Conservation (phyloP, 2,113 vertebrate species). For the Ceyx melanurus region DNA sequence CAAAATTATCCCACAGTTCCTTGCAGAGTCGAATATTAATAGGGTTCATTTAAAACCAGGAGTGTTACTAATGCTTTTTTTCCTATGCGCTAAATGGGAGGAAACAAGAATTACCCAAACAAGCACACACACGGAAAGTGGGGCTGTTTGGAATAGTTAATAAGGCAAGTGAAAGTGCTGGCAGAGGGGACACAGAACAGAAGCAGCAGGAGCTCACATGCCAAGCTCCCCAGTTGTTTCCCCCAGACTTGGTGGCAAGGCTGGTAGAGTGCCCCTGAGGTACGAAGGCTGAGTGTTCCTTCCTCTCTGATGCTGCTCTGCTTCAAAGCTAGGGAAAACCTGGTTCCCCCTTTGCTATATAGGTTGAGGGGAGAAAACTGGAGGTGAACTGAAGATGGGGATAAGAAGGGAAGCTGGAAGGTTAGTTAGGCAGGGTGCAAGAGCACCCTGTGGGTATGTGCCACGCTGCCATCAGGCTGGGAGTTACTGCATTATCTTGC, state of each 20-base stretch:
- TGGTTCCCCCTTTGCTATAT: neutral
- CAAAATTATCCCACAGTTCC: slow-evolving; percentile 82
- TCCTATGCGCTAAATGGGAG: slow-evolving; percentile 72
- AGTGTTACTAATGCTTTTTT: slow-evolving; percentile 79
- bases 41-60: slow-evolving; percentile 79
- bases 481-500: neutral
- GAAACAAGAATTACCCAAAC: slow-evolving; percentile 79
- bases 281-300: neutral
- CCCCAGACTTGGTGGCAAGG: neutral
- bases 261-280: neutral
- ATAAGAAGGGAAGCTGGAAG: neutral
- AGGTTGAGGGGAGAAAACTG: neutral
- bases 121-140: neutral
- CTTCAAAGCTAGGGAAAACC: neutral
- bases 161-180: slow-evolving; percentile 59
- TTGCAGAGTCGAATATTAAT: slow-evolving; percentile 80
- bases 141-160: slow-evolving; percentile 66
- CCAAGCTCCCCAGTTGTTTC: neutral
- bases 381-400: neutral
- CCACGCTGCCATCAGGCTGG: fast-evolving
- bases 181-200: slow-evolving; percentile 21
- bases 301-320: neutral
- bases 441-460: neutral
- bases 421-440: neutral
- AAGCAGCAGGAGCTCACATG: slow-evolving; percentile 10